Conservation (phyloP, 2,113 vertebrate genomes). For the Ictidomys tridecemlineatus region DNA sequence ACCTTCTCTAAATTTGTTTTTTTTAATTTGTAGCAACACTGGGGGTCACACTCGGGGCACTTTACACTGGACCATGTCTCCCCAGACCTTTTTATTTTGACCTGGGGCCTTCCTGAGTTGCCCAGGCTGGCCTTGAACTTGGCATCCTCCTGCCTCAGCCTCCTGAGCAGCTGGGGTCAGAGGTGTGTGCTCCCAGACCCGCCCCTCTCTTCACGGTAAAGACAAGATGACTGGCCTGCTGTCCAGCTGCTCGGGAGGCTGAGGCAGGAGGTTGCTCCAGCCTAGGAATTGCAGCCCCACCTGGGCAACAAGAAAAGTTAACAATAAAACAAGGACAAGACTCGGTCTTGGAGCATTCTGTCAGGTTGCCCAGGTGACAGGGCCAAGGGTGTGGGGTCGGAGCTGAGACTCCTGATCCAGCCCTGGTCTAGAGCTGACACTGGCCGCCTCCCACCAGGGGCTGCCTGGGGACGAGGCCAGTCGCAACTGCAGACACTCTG, state of each 20-base stretch:
- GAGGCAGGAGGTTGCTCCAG: background rate
- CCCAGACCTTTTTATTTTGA: too few species aligned
- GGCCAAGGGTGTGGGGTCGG: background rate
- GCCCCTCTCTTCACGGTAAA: background rate
- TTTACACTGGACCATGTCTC: too few species aligned
- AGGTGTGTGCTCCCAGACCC: too few species aligned
- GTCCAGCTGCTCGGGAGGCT: background rate
- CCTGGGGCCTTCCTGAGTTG: too few species aligned
- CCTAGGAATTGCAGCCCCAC: too few species aligned
- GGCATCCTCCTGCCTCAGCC: too few species aligned
- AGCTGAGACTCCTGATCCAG: background rate
- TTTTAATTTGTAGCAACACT: too few species aligned
- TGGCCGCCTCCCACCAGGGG: background rate
- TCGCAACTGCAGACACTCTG: background rate
- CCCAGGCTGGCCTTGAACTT: too few species aligned
- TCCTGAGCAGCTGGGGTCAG: too few species aligned
- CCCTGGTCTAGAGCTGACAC: background rate
- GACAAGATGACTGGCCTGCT: background rate
- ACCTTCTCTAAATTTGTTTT: too few species aligned
- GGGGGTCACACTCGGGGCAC: too few species aligned
- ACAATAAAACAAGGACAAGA: background rate
- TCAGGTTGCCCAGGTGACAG: background rate
- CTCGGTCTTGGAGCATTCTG: background rate
- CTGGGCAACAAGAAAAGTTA: background rate
- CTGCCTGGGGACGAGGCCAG: background rate